Conservation (phyloP, 2,888 invertebrate genomes). For the Frankliniella fusca region DNA sequence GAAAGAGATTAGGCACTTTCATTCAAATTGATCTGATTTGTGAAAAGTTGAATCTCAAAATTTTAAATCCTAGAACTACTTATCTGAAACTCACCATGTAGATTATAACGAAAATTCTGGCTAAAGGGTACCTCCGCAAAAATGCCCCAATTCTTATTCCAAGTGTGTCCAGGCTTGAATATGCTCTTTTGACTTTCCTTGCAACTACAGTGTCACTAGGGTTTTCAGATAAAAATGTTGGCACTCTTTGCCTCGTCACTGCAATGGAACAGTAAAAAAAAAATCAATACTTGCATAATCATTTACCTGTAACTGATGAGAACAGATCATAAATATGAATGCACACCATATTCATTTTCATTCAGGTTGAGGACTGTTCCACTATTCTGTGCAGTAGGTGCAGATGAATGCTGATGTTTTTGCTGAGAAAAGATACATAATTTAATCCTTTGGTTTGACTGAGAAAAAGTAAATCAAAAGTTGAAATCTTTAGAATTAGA, state of each 20-base stretch:
- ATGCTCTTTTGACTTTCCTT: slow-evolving; percentile 70
- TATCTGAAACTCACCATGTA: slow-evolving; percentile 63
- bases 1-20: slow-evolving; percentile 25
- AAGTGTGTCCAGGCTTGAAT: slow-evolving; percentile 69
- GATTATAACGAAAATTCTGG: slow-evolving; percentile 74
- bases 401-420: too few relatives aligned
- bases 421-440: too few relatives aligned
- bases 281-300: not conserved
- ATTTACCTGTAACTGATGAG: not conserved
- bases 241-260: slow-evolving; percentile 61
- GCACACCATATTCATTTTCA: slow-evolving; percentile 62
- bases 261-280: slow-evolving; percentile 39
- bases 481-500: slow-evolving; percentile 46
- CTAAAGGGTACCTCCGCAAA: slow-evolving; percentile 73
- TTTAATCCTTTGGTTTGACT: not conserved
- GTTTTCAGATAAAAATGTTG: slow-evolving; percentile 66
- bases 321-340: slow-evolving; percentile 29
- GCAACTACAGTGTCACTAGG: slow-evolving; percentile 73
- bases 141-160: slow-evolving; percentile 76
- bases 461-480: too few relatives aligned
- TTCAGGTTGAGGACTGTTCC: slow-evolving; percentile 55
- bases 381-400: slow-evolving; percentile 38
- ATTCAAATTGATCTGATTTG: slow-evolving; percentile 32
- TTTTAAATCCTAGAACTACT: slow-evolving; percentile 23
- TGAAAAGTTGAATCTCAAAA: slow-evolving; percentile 29